Percentiles rank a stretch among this genome's conserved stretches.
Conservation (phyloP, 2,888 invertebrate species). For the Dyspetes luteomarginatus region DNA sequence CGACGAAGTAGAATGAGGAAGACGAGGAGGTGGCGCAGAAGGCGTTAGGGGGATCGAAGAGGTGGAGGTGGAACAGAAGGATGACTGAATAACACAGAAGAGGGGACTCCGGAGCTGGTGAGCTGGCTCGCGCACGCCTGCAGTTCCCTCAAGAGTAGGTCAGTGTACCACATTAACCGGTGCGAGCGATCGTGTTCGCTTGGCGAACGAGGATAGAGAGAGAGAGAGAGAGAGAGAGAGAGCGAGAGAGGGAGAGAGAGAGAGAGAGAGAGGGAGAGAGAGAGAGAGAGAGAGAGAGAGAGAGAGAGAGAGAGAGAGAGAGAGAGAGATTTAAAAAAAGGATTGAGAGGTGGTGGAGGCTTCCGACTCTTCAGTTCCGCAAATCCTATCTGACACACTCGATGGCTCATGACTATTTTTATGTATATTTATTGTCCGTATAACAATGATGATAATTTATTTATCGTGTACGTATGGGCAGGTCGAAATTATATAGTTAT, state of each 20-base stretch:
- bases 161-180: conserved; percentile 83
- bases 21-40: conserved; percentile 25
- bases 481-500: not conserved
- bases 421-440: not conserved
- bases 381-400: conserved; percentile 60
- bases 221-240: conserved; percentile 48
- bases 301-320: conserved; percentile 19
- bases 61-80: conserved; percentile 65
- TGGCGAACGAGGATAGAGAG: conserved; percentile 39
- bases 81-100: conserved; percentile 68
- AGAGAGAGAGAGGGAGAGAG: conserved; percentile 40
- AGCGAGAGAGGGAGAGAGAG: conserved; percentile 10
- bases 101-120: conserved; percentile 61
- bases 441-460: not conserved
- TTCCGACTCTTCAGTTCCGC: conserved; percentile 74
- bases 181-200: conserved; percentile 68
- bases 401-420: not conserved
- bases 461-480: not conserved
- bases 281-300: conserved; percentile 47
- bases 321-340: conserved; percentile 6
- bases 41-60: conserved; percentile 52
- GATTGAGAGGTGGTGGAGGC: conserved; percentile 59
- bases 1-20: conserved; percentile 56
- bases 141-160: conserved; percentile 81
- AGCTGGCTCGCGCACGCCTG: conserved; percentile 67